Conservation (phyloP, 2,797 vertebrate genomes). For the Nannoperca obscura region DNA sequence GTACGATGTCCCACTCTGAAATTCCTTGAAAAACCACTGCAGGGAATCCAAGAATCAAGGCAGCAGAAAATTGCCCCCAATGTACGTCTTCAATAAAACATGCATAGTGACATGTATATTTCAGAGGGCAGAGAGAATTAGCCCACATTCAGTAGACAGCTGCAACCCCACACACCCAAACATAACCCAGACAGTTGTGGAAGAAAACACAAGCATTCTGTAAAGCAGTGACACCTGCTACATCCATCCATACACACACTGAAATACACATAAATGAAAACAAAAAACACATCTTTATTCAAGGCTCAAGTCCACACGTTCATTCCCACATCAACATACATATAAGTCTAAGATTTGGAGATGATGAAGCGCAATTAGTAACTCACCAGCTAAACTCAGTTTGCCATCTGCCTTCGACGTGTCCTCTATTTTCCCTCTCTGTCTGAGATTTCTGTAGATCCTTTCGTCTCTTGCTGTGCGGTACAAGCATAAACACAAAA, state of each 20-base stretch:
- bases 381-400: constrained; percentile 78
- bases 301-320: constrained; percentile 1
- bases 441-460: constrained; percentile 49
- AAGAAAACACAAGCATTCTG: constrained; percentile 46
- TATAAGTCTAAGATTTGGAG: neutral
- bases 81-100: constrained; percentile 78
- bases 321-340: neutral
- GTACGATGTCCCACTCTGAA: constrained; percentile 19
- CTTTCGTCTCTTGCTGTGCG: constrained; percentile 26
- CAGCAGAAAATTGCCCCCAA: constrained; percentile 68
- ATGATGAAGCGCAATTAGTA: constrained; percentile 14
- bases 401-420: constrained; percentile 78
- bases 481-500: constrained; percentile 30
- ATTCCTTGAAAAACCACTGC: constrained; percentile 49
- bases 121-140: constrained; percentile 72
- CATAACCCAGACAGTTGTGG: constrained; percentile 62
- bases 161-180: constrained; percentile 64
- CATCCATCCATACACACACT: constrained; percentile 8
- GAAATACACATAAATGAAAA: constrained; percentile 18
- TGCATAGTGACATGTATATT: constrained; percentile 81
- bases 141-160: constrained; percentile 77
- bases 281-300: neutral
- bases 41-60: constrained; percentile 58
- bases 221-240: constrained; percentile 55
- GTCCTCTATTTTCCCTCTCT: constrained; percentile 37